Evolutionary conservation across 2,797 vertebrate genomes (phyloP).

Genomic region (Brachymystax lenok): DNA sequence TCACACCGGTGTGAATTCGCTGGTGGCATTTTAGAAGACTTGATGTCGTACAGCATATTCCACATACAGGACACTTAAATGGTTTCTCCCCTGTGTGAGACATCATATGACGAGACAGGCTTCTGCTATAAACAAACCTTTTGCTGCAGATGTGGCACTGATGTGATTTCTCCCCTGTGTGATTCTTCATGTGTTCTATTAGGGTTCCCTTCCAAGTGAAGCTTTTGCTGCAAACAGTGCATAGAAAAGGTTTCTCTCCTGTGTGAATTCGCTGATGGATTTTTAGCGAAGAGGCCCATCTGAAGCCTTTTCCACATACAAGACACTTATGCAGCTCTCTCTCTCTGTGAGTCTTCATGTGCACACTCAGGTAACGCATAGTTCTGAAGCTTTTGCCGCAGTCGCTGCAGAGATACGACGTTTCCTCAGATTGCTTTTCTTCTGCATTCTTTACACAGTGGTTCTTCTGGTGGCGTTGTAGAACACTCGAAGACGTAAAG

Average conservation of each 20-base stretch:
- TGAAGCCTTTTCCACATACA: not conserved
- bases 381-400: not conserved
- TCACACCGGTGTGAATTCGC: not conserved
- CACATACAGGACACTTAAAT: not conserved
- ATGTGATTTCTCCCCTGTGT: not conserved
- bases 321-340: not conserved
- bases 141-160: conserved; percentile 6
- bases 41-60: not conserved
- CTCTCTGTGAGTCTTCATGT: not conserved
- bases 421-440: not conserved
- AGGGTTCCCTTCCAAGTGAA: conserved; percentile 4
- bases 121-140: conserved; percentile 1
- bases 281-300: not conserved
- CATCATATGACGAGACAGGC: not conserved
- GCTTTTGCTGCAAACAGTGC: not conserved
- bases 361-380: not conserved
- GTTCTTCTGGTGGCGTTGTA: not conserved
- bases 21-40: not conserved
- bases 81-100: not conserved
- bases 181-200: conserved; percentile 3
- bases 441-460: not conserved
- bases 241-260: not conserved
- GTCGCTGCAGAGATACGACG: not conserved
- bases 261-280: conserved; percentile 6
- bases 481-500: not conserved